Evolutionary conservation across 1,140 invertebrate genomes (phyloP).

Genomic region (Physella acuta): DNA sequence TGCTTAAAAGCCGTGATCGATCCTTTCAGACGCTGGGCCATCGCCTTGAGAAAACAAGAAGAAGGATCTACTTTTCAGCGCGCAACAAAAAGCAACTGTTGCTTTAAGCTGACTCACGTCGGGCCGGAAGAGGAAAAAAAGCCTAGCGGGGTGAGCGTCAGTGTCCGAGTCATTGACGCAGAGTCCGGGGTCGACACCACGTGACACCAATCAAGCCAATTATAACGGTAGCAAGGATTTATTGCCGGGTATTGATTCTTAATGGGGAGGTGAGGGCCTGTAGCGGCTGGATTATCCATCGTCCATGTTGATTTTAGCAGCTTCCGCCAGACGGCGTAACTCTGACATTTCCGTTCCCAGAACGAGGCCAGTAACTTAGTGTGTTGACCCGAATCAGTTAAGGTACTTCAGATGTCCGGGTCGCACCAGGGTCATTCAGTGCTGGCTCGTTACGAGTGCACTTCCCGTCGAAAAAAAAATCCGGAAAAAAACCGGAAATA

Average conservation of each 20-base stretch:
- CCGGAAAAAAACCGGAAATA: too few species aligned
- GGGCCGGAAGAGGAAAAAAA: neutral
- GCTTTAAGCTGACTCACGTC: constrained; percentile 1
- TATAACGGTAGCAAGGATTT: constrained; percentile 12
- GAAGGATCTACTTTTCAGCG: neutral
- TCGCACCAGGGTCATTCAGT: too few species aligned
- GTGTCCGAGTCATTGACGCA: too few species aligned
- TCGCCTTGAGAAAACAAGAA: constrained; percentile 2
- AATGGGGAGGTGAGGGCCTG: neutral
- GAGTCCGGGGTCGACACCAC: neutral
- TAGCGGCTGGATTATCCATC: neutral
- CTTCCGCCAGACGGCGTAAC: constrained; percentile 11
- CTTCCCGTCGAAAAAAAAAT: too few species aligned
- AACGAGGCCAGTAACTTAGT: too few species aligned
- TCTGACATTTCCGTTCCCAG: neutral
- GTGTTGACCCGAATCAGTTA: too few species aligned
- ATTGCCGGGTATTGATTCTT: constrained; percentile 11
- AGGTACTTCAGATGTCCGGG: too few species aligned
- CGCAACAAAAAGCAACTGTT: constrained; percentile 14
- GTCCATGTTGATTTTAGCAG: constrained; percentile 14
- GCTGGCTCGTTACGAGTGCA: too few species aligned
- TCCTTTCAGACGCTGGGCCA: neutral
- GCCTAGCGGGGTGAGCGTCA: neutral
- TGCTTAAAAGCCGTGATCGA: constrained; percentile 2
- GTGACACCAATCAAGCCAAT: neutral